These are phyloP conservation scores for Pseudeuparius sepicola DNA, from an alignment of 2,888 invertebrate species.

Conservation along the genomic window DNA sequence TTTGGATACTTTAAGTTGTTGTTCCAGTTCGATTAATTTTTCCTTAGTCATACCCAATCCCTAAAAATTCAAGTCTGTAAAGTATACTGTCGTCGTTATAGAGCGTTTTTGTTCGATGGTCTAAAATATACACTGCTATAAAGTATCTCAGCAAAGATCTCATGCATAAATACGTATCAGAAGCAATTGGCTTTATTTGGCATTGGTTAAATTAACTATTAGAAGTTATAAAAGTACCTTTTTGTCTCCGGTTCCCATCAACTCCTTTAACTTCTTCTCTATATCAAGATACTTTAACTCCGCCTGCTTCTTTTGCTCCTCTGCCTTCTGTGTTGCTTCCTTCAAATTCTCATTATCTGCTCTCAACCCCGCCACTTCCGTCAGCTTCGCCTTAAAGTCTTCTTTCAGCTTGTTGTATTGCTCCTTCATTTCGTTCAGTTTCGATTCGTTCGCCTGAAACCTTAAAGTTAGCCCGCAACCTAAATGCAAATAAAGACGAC, in stretches of 20 bases:
- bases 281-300: constrained; percentile 51
- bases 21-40: constrained; percentile 52
- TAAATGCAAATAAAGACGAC: too few relatives aligned
- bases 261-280: constrained; percentile 42
- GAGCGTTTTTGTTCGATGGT: too few relatives aligned
- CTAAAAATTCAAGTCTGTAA: too few relatives aligned
- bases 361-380: constrained; percentile 50
- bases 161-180: too few relatives aligned
- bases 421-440: constrained; percentile 49
- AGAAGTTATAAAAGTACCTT: too few relatives aligned
- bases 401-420: constrained; percentile 55
- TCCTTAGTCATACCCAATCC: constrained; percentile 42
- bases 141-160: too few relatives aligned
- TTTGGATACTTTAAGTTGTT: constrained; percentile 43
- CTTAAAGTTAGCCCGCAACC: too few relatives aligned
- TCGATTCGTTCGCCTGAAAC: constrained; percentile 37
- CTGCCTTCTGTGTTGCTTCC: constrained; percentile 35
- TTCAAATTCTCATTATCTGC: constrained; percentile 44
- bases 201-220: too few relatives aligned
- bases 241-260: constrained; percentile 35
- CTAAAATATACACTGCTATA: too few relatives aligned
- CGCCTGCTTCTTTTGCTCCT: constrained; percentile 43
- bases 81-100: too few relatives aligned
- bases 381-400: constrained; percentile 56
- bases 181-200: too few relatives aligned